phyloP scores from a whole-genome alignment of 2,888 invertebrate species.

The Caenorhabditis sulstoni region DNA sequence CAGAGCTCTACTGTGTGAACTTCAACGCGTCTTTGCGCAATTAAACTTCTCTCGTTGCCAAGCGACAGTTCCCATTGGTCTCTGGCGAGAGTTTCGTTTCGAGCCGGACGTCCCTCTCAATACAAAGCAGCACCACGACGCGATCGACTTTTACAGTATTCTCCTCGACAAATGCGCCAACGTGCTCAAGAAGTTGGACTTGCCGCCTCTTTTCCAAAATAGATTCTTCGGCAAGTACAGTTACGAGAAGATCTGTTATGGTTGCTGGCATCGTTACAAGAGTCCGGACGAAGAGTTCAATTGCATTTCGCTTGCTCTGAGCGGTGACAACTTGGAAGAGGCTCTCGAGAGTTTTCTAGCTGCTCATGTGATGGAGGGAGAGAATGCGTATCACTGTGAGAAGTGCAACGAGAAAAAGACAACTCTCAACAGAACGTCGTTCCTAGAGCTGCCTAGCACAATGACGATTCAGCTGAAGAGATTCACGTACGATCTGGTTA shows the following conservation, averaged over 20 bases:
- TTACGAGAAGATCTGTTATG: conserved; percentile 83
- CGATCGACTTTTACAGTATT: conserved; percentile 83
- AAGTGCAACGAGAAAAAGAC: conserved; percentile 83
- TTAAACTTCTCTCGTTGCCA: conserved; percentile 82
- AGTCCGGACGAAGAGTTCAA: conserved; percentile 64
- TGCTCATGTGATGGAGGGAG: conserved; percentile 83
- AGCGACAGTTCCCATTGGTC: conserved; percentile 82
- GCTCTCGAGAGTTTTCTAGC: conserved; percentile 83
- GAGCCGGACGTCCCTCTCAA: conserved; percentile 83
- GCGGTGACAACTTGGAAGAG: conserved; percentile 60
- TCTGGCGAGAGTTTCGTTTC: conserved; percentile 83
- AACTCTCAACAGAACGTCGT: conserved; percentile 83
- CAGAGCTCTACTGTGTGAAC: conserved; percentile 81
- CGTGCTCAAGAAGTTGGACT: conserved; percentile 81
- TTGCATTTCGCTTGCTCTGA: conserved; percentile 59
- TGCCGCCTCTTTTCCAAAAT: conserved; percentile 82
- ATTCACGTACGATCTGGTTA: conserved; percentile 84
- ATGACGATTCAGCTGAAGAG: conserved; percentile 83
- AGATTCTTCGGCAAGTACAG: conserved; percentile 83
- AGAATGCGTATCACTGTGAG: conserved; percentile 84
- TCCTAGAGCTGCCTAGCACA: conserved; percentile 83
- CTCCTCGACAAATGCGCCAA: conserved; percentile 83
- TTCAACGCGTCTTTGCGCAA: conserved; percentile 83
- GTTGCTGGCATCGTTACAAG: conserved; percentile 82
- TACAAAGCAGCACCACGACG: conserved; percentile 83